phyloP scores from a whole-genome alignment of 2,888 invertebrate genomes.

The Heteropelma amictum region DNA sequence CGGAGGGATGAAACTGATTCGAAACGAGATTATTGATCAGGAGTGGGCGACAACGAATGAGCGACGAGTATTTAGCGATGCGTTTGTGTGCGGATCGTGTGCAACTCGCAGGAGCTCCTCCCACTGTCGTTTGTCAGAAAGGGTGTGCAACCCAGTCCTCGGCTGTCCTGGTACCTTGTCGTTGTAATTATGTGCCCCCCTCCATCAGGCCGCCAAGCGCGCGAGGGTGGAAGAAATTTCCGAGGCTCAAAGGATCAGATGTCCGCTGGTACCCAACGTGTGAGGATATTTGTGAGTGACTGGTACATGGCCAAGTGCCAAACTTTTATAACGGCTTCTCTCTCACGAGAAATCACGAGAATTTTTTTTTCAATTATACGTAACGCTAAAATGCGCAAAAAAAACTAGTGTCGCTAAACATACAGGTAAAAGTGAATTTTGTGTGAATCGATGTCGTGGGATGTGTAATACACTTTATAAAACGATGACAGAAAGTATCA shows the following conservation, averaged over 20 bases:
- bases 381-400: no score
- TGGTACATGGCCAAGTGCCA: neutral
- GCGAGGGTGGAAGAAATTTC: neutral
- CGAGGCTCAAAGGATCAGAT: neutral
- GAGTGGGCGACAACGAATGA: neutral
- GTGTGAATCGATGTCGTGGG: no score
- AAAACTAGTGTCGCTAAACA: no score
- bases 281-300: neutral
- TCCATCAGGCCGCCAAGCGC: no score
- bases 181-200: neutral
- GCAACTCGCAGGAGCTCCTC: neutral
- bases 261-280: neutral
- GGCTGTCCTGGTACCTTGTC: neutral
- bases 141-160: neutral
- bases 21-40: neutral
- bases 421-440: no score
- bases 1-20: neutral
- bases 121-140: neutral
- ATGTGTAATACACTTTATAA: no score
- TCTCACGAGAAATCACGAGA: no score
- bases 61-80: neutral
- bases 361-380: no score
- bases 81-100: neutral
- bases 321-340: no score
- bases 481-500: no score